Evolutionary conservation across 2,797 vertebrate genomes (phyloP).

Genomic region (Phyllotis vaccarum): DNA sequence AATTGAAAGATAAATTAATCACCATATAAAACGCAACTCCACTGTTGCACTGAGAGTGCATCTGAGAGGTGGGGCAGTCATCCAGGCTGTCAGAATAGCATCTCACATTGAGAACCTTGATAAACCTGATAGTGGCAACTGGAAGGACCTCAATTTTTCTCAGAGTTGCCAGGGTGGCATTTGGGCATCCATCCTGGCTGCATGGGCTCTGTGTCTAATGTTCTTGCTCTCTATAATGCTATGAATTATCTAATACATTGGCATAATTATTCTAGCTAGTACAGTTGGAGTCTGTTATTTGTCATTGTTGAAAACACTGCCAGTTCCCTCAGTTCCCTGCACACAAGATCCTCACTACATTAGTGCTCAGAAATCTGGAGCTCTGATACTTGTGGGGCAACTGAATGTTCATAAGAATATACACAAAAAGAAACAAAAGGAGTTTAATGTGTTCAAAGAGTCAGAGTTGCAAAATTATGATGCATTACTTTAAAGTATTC

Average conservation of each 20-base stretch:
- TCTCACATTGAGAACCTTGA: not conserved
- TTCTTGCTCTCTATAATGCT: not conserved
- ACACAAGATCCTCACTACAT: not conserved
- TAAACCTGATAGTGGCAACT: not conserved
- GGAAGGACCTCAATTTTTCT: not conserved
- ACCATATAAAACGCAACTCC: not conserved
- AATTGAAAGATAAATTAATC: not conserved
- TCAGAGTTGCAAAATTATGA: not conserved
- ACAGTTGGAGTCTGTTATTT: not conserved
- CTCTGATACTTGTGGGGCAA: not conserved
- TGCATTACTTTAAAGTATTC: not conserved
- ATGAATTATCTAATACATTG: not conserved
- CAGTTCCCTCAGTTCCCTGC: not conserved
- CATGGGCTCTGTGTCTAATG: not conserved
- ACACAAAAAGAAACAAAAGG: not conserved
- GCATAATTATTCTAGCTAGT: not conserved
- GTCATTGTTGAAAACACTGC: not conserved
- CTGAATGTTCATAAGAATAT: not conserved
- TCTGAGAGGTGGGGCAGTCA: not conserved
- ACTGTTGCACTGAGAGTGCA: not conserved
- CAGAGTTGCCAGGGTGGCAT: not conserved
- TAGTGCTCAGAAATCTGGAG: not conserved
- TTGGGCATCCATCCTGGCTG: not conserved
- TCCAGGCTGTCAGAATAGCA: no score
- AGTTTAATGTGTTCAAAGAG: not conserved